Conservation (phyloP, 2,888 invertebrate species). For the Punctoribates punctum region DNA sequence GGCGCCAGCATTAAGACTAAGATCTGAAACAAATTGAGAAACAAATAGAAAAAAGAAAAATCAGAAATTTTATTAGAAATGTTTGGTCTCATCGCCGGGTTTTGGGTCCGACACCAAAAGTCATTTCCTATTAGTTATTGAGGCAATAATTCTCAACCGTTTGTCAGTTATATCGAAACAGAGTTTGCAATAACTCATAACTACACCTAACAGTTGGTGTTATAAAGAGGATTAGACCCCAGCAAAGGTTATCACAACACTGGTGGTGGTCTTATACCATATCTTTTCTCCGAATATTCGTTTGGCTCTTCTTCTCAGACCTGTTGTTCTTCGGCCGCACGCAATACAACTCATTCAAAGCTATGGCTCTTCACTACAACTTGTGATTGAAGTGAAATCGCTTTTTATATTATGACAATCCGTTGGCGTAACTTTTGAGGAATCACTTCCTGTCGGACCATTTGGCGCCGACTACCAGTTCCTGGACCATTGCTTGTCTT, state of each 20-base stretch:
- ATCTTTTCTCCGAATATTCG: background rate
- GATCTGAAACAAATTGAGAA: constrained; percentile 14
- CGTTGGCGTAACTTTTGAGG: constrained; percentile 21
- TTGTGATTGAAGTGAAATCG: constrained; percentile 5
- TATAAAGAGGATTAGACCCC: constrained; percentile 12
- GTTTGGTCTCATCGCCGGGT: too few species aligned
- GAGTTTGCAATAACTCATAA: background rate
- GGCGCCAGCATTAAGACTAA: constrained; percentile 5
- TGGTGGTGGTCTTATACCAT: background rate
- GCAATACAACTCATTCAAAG: background rate
- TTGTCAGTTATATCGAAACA: background rate
- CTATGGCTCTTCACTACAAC: background rate
- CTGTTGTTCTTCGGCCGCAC: background rate
- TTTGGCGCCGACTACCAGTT: constrained; percentile 32
- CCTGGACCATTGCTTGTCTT: background rate
- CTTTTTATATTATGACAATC: constrained; percentile 19
- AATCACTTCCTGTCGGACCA: constrained; percentile 39
- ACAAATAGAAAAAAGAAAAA: constrained; percentile 7
- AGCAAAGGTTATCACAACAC: background rate
- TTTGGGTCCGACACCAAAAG: background rate
- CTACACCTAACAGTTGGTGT: background rate
- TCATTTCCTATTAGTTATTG: background rate
- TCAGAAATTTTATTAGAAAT: background rate
- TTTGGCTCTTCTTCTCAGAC: background rate
- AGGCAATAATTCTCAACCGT: background rate